phyloP scores from a whole-genome alignment of 1,140 invertebrate genomes.

The Drosophila malerkotliana region DNA sequence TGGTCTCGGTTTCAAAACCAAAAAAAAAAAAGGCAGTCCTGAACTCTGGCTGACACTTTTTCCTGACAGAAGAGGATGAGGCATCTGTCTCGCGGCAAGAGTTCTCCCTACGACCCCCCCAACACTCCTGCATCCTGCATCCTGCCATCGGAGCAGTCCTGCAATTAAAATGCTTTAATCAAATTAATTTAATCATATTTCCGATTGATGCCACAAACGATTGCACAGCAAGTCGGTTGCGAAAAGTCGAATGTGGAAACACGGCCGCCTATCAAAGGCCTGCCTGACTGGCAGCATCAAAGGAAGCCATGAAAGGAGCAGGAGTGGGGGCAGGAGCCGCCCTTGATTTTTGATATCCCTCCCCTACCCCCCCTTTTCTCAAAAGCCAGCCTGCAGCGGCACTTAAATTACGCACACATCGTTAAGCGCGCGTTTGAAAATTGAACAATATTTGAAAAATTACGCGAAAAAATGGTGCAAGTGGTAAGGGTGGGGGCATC shows the following conservation, averaged over 20 bases:
- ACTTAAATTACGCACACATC: constrained; percentile 83
- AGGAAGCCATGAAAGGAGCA: constrained; percentile 66
- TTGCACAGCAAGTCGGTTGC: constrained; percentile 31
- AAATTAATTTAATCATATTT: constrained; percentile 79
- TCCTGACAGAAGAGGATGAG: constrained; percentile 6
- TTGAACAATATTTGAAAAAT: constrained; percentile 84
- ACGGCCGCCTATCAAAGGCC: constrained; percentile 31
- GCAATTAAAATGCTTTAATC: constrained; percentile 63
- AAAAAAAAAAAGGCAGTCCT: too few species aligned
- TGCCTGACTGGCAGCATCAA: constrained; percentile 54
- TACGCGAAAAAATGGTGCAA: constrained; percentile 38
- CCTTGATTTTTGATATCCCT: constrained; percentile 4
- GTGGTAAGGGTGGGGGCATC: too few species aligned
- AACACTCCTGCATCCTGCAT: background rate
- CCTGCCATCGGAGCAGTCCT: constrained; percentile 17
- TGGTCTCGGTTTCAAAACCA: too few species aligned
- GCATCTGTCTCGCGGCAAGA: background rate
- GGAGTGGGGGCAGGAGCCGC: background rate
- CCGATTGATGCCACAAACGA: constrained; percentile 70
- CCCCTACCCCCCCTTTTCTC: background rate
- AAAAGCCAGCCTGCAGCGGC: constrained; percentile 42
- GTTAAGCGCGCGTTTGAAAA: constrained; percentile 81
- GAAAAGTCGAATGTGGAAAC: constrained; percentile 1
- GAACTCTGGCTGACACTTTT: too few species aligned
- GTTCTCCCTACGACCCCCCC: background rate